phyloP scores from a whole-genome alignment of 2,113 vertebrate species.

The Argyrosomus japonicus region DNA sequence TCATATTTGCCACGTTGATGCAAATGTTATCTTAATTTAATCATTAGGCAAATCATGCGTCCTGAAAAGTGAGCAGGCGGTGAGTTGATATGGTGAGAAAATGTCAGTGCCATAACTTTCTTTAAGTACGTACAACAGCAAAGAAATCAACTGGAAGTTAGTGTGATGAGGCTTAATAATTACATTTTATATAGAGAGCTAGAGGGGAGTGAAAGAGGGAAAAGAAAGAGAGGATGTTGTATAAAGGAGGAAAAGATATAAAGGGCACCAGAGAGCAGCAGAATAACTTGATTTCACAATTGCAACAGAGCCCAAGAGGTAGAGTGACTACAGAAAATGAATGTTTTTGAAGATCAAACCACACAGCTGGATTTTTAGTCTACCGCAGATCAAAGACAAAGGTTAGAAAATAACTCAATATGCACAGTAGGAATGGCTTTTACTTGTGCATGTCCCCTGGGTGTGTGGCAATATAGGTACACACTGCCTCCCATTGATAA shows the following conservation, averaged over 20 bases:
- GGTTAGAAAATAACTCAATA: background rate
- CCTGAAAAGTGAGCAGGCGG: constrained; percentile 10
- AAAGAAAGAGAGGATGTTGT: background rate
- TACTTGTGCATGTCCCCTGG: background rate
- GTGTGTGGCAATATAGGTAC: background rate
- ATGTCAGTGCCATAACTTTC: constrained; percentile 22
- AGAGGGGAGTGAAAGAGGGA: background rate
- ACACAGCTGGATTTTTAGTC: too few species aligned
- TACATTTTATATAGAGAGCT: constrained; percentile 22
- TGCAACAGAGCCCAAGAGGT: background rate
- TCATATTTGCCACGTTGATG: background rate
- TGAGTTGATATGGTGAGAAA: constrained; percentile 2
- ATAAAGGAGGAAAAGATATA: background rate
- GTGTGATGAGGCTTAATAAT: constrained; percentile 17
- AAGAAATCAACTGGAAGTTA: constrained; percentile 28
- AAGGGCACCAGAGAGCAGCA: background rate
- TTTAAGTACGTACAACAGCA: background rate
- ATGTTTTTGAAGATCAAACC: background rate
- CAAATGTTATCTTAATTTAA: constrained; percentile 6
- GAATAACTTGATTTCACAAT: background rate
- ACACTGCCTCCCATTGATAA: too few species aligned
- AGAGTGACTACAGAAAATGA: background rate
- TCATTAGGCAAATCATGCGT: background rate
- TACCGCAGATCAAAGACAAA: background rate
- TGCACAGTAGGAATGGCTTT: background rate